Evolutionary conservation across 2,888 invertebrate species (phyloP), one percentile per base, ranked within the genome.

Genomic region (Pyrochroa serraticornis): DNA sequence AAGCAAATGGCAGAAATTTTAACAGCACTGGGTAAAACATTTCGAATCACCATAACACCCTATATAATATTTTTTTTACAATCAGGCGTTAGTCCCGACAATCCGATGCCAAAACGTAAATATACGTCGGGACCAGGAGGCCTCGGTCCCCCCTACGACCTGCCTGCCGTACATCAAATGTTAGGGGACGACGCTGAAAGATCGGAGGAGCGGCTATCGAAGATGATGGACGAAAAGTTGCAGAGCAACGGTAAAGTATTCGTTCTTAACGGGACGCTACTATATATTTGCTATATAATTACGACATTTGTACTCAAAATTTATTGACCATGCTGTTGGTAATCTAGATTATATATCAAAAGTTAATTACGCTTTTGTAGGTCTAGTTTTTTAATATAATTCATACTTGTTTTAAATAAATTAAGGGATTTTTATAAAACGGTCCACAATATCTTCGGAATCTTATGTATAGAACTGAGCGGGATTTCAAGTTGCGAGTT

Each of bases 1-100:
- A 95, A 96, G 80, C 89, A 90, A 80, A 92, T 99, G 94, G 97
- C 96, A 3, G 92, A 93, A 78, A 91, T 97, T 70, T 86, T 98
- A 69, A 90, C 88, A 75, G 89, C 90, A 76, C 90, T 98, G 82
- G 97, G 97, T 76, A 91, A 66, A 63, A 7, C 3, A 5, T 57
- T 9, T 37, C 37, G 31, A 14, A 48, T 41, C 8, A 32, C 6
- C 9, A 50, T 2, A 10, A 42, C 33, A 36, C 30, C 8, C 41
- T 3, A 6, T 41, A n/a, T 14, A 13, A 9, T 9, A 34, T 7
- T 46, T 33, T 7, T 48, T 37, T 47, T 35, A 64, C 67, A 22
- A 22, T 30, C 50, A 75, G 78, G 79, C 50, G 76, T 98, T 76
- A 91, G 93, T 49, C 92, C 93, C 6, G 90, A 91, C 72, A 94